Evolutionary conservation across 2,888 invertebrate species (phyloP).

Genomic region (Ditula angustiorana): DNA sequence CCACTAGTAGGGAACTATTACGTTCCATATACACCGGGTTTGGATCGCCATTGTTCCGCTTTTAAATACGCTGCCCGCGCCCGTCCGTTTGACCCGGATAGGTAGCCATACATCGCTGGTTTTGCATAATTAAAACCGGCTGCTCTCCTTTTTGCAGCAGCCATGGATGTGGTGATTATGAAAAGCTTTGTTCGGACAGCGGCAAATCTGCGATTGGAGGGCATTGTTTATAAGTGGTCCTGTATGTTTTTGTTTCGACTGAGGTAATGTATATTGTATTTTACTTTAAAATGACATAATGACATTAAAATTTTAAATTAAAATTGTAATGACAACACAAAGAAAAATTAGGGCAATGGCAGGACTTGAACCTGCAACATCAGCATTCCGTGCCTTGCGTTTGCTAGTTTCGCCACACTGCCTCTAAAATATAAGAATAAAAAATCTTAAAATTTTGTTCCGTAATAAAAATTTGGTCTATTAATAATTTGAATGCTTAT

Average conservation of each 20-base stretch:
- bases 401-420: too few species aligned
- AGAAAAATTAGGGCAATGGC: too few species aligned
- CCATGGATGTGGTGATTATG: conserved; percentile 42
- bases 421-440: too few species aligned
- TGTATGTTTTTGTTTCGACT: not conserved
- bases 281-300: too few species aligned
- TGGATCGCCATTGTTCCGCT: conserved; percentile 47
- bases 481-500: too few species aligned
- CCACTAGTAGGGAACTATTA: conserved; percentile 40
- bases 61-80: conserved; percentile 45
- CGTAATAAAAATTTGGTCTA: too few species aligned
- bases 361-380: too few species aligned
- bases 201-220: conserved; percentile 13
- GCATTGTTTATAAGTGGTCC: not conserved
- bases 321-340: too few species aligned
- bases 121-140: conserved; percentile 49
- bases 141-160: conserved; percentile 43
- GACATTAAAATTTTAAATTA: too few species aligned
- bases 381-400: too few species aligned
- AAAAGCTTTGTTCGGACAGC: conserved; percentile 23
- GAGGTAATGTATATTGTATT: too few species aligned
- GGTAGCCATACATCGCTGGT: conserved; percentile 47
- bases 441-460: too few species aligned
- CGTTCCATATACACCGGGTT: conserved; percentile 30
- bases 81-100: conserved; percentile 51